Conservation (phyloP, 2,888 invertebrate genomes). For the Pharmacophagus antenor region DNA sequence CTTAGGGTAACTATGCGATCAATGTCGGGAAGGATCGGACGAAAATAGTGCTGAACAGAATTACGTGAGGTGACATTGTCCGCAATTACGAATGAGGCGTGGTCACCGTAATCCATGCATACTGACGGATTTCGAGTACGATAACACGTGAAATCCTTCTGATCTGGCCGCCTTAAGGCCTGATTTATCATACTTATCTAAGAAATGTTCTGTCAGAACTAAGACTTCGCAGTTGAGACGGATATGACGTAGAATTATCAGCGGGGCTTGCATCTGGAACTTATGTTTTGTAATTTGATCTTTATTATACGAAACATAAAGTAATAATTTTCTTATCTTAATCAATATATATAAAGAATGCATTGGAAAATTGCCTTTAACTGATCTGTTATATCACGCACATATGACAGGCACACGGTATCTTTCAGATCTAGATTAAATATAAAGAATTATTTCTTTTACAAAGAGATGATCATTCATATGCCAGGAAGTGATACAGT, state of each 20-base stretch:
- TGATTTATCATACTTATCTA: constrained; percentile 65
- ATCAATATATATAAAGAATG: not conserved
- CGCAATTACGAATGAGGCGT: constrained; percentile 38
- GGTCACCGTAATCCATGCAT: constrained; percentile 45
- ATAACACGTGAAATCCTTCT: constrained; percentile 41
- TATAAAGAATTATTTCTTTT: too few relatives aligned
- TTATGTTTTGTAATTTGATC: not conserved
- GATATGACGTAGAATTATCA: constrained; percentile 43
- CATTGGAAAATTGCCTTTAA: not conserved
- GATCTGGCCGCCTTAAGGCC: constrained; percentile 58
- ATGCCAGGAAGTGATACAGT: too few relatives aligned
- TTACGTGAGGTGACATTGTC: constrained; percentile 28
- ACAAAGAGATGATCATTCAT: not conserved
- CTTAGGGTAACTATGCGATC: too few relatives aligned
- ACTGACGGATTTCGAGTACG: constrained; percentile 32
- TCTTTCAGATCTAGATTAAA: too few relatives aligned
- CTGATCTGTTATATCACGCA: not conserved
- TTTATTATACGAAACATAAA: not conserved
- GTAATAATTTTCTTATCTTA: not conserved
- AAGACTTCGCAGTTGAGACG: constrained; percentile 43
- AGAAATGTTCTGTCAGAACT: constrained; percentile 50
- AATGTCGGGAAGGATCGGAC: not conserved
- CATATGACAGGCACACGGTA: not conserved
- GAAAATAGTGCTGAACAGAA: too few relatives aligned
- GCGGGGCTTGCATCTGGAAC: not conserved